These are phyloP conservation scores for Maniola hyperantus DNA, from an alignment of 2,888 invertebrate genomes.

Conservation along the genomic window DNA sequence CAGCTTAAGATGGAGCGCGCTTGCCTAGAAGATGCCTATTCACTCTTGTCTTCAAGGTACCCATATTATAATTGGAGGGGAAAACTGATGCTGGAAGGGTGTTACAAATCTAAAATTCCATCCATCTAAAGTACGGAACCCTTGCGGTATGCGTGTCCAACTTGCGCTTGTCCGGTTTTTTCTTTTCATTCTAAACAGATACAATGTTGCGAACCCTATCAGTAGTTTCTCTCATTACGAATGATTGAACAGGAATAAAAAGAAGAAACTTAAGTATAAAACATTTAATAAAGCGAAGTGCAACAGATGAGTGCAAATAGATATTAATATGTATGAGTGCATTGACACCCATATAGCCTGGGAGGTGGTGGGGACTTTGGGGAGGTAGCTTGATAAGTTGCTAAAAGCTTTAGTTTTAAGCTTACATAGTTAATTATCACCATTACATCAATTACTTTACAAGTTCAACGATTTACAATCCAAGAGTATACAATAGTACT, in stretches of 20 bases:
- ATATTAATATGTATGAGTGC: slow-evolving; percentile 52
- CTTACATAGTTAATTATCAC: no score
- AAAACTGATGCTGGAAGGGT: no score
- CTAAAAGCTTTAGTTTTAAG: neutral
- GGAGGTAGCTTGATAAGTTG: neutral
- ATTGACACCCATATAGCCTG: slow-evolving; percentile 41
- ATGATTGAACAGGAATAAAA: slow-evolving; percentile 35
- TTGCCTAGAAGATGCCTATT: no score
- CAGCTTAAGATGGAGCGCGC: no score
- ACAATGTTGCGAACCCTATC: slow-evolving; percentile 22
- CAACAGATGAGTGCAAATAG: slow-evolving; percentile 48
- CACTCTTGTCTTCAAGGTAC: no score
- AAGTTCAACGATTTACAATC: no score
- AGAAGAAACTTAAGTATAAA: slow-evolving; percentile 40
- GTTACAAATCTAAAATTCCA: no score
- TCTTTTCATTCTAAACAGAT: slow-evolving; percentile 7
- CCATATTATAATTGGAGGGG: no score
- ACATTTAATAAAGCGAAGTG: slow-evolving; percentile 46
- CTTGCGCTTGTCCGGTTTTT: slow-evolving; percentile 1
- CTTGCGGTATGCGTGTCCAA: neutral
- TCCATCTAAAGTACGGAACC: neutral
- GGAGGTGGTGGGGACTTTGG: neutral
- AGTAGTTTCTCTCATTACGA: slow-evolving; percentile 30
- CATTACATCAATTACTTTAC: no score
- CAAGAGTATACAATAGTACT: no score